Base-by-base conservation (phyloP, 2,888 invertebrate species). In the Galerucella nymphaeae region DNA sequence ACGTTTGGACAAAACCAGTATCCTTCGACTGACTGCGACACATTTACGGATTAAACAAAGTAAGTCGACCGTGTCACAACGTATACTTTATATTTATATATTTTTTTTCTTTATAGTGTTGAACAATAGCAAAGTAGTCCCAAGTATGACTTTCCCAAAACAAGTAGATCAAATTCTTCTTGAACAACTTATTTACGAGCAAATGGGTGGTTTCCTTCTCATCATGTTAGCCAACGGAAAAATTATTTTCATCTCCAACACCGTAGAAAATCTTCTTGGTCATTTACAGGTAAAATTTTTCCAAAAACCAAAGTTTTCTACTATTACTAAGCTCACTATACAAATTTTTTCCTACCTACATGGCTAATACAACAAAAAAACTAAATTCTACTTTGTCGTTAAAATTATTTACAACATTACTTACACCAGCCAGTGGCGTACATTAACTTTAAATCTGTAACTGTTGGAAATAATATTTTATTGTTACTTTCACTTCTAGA, bases 1-100 rank as follows among this genome's bases (percentile, higher is more conserved):
- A 79, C 92, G 94, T 83, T 91, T 96, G 83, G 97, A 97, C 87
- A 97, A 97, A 87, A 96, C 96, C 30, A 95, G 95, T 78, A 93
- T 97, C 63, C 88, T 98, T 67, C 90, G 97, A 79, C 91, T 96
- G 73, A 93, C 96, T 1, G 96, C 96, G 65, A 94, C 95, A 80
- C 95, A 93, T 85, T 90, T 97, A 55, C 90, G 96, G 71, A 91
- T 95, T 76, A 91, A 94, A 84, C 93, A 95, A 86, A 85, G 86
- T 86, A 83, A 85, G 86, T 30, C 5, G 30, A 30, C 30, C 30
- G 30, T 30, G 30, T 30, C 30, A 30, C 30, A 30, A 30, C 0
- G 30, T 30, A 8, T 6, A 6, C 30, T 30, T 30, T 30, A 30
- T 30, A 30, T 30, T 30, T 30, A 30, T 2, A 30, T 30, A 5